Conservation (phyloP, 1,140 invertebrate species). For the Ostrea denselamellosa region DNA sequence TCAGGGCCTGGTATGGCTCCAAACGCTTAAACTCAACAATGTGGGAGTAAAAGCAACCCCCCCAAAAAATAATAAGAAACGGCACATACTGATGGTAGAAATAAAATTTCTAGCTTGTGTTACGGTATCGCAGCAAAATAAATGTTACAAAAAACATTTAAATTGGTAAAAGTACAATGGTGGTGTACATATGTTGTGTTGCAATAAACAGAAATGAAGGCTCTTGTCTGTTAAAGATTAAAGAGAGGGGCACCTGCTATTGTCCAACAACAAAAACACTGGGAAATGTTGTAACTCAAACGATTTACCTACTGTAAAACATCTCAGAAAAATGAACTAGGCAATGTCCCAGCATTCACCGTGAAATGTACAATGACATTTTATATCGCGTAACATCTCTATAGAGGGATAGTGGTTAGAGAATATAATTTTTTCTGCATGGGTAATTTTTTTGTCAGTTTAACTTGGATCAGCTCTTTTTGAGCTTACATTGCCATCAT, state of each 20-base stretch:
- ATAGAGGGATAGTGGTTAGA: neutral
- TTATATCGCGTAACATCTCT: slow-evolving; percentile 10
- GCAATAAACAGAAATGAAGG: slow-evolving; percentile 17
- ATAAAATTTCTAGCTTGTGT: slow-evolving; percentile 14
- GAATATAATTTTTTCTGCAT: neutral
- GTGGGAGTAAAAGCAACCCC: neutral
- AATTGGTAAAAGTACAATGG: slow-evolving; percentile 26
- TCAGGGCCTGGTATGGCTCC: slow-evolving; percentile 15
- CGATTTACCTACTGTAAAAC: slow-evolving; percentile 29
- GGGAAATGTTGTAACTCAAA: slow-evolving; percentile 19
- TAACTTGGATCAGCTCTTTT: neutral
- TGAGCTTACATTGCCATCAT: neutral
- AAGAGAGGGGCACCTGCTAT: slow-evolving; percentile 1
- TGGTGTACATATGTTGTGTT: slow-evolving; percentile 22
- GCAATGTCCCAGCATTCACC: neutral
- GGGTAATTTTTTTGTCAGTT: slow-evolving; percentile 4
- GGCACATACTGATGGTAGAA: neutral
- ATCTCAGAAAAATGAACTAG: slow-evolving; percentile 18
- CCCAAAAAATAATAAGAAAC: neutral
- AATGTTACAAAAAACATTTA: slow-evolving; percentile 3
- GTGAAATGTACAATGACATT: neutral
- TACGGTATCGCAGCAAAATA: slow-evolving; percentile 3
- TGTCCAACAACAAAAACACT: slow-evolving; percentile 28
- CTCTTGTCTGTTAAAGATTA: slow-evolving; percentile 2
- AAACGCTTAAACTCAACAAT: neutral